These are phyloP conservation scores for Monopterus albus DNA, from an alignment of 2,113 vertebrate genomes.

Conservation along the genomic window DNA sequence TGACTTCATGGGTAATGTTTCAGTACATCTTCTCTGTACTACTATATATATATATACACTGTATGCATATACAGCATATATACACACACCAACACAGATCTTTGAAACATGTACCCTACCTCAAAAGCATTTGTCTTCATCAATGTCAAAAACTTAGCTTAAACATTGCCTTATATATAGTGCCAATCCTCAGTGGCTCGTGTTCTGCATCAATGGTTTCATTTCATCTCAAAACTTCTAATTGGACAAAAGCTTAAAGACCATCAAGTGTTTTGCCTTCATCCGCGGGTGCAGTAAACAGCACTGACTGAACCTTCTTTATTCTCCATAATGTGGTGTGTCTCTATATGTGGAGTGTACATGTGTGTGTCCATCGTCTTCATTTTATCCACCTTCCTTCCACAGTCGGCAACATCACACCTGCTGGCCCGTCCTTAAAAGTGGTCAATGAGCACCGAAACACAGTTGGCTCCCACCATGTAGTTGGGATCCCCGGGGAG, in stretches of 20 bases:
- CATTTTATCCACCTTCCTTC: slow-evolving; percentile 69
- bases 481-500: slow-evolving; percentile 98
- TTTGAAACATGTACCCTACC: slow-evolving; percentile 57
- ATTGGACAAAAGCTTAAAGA: slow-evolving; percentile 47
- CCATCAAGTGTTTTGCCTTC: slow-evolving; percentile 67
- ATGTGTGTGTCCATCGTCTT: slow-evolving; percentile 49
- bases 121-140: slow-evolving; percentile 55
- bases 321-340: slow-evolving; percentile 30
- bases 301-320: slow-evolving; percentile 83
- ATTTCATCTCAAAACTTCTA: slow-evolving; percentile 80
- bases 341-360: slow-evolving; percentile 31
- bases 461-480: slow-evolving; percentile 98
- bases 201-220: slow-evolving; percentile 81
- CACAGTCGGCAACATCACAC: slow-evolving; percentile 84
- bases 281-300: slow-evolving; percentile 71
- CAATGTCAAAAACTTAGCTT: slow-evolving; percentile 60
- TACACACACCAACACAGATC: slow-evolving; percentile 69
- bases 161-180: slow-evolving; percentile 67
- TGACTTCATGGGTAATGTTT: slow-evolving; percentile 42
- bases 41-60: slow-evolving; percentile 77
- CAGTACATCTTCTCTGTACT: slow-evolving; percentile 59
- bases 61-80: slow-evolving; percentile 77
- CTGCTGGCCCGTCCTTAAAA: slow-evolving; percentile 86
- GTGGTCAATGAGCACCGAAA: slow-evolving; percentile 99
- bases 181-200: slow-evolving; percentile 65